phyloP scores from a whole-genome alignment of 1,140 invertebrate species.

The Thaumetopoea pityocampa region DNA sequence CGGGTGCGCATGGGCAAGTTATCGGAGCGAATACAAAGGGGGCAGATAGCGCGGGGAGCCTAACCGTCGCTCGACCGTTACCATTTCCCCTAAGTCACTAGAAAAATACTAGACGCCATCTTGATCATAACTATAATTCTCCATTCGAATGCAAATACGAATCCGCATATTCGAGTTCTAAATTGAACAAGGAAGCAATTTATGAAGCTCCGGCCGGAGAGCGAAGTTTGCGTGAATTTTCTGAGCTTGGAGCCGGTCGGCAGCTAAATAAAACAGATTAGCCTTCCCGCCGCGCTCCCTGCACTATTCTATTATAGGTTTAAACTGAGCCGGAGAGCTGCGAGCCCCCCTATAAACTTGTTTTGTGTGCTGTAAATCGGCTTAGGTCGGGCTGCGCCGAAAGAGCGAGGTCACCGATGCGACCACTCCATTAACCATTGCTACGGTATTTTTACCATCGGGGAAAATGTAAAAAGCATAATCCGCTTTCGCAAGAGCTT shows the following conservation, averaged over 20 bases:
- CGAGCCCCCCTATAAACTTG: slow-evolving; percentile 48
- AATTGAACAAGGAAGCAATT: slow-evolving; percentile 51
- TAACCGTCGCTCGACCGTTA: slow-evolving; percentile 74
- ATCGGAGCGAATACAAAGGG: slow-evolving; percentile 74
- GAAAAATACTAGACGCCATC: slow-evolving; percentile 70
- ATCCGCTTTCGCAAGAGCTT: slow-evolving; percentile 47
- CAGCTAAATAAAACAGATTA: slow-evolving; percentile 51
- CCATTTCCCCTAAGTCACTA: slow-evolving; percentile 70
- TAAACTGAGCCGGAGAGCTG: slow-evolving; percentile 39
- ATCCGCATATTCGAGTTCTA: slow-evolving; percentile 35
- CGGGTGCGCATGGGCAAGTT: slow-evolving; percentile 73
- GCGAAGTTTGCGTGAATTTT: slow-evolving; percentile 30
- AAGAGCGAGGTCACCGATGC: slow-evolving; percentile 33
- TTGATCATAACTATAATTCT: slow-evolving; percentile 38
- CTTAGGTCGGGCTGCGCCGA: slow-evolving; percentile 46
- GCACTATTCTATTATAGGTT: slow-evolving; percentile 53
- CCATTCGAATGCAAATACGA: slow-evolving; percentile 43
- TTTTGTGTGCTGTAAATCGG: slow-evolving; percentile 44
- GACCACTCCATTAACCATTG: slow-evolving; percentile 14
- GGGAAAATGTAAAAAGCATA: slow-evolving; percentile 45
- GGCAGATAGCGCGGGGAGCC: slow-evolving; percentile 70
- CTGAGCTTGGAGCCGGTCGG: slow-evolving; percentile 29
- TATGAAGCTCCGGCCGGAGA: slow-evolving; percentile 24
- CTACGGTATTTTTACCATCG: slow-evolving; percentile 24
- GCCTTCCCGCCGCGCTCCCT: slow-evolving; percentile 32